phyloP scores from a whole-genome alignment of 2,888 invertebrate species.

The Caenorhabditis sp. region DNA sequence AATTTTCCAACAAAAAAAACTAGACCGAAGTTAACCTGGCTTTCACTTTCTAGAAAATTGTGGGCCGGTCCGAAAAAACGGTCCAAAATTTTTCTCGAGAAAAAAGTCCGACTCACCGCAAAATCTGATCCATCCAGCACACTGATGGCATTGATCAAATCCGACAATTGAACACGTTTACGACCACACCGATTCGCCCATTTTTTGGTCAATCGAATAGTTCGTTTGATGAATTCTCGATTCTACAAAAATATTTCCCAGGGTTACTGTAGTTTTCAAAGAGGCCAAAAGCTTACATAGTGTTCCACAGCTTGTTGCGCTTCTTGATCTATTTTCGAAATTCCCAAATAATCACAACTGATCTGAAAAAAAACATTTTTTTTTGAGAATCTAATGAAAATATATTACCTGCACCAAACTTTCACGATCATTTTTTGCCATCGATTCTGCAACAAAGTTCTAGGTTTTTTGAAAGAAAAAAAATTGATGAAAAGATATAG shows the following conservation, averaged over 20 bases:
- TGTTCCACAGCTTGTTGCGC: slow-evolving; percentile 5
- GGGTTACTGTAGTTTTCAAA: too few relatives aligned
- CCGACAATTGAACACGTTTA: background rate
- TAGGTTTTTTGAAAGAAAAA: background rate
- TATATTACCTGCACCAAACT: background rate
- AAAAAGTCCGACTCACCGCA: background rate
- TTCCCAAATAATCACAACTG: slow-evolving; percentile 19
- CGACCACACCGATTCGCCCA: slow-evolving; percentile 8
- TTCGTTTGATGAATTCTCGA: slow-evolving; percentile 15
- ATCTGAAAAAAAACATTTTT: background rate
- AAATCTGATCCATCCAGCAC: background rate
- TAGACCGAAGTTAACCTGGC: too few relatives aligned
- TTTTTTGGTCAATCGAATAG: background rate
- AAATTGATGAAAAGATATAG: too few relatives aligned
- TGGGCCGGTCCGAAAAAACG: too few relatives aligned
- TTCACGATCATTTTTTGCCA: background rate
- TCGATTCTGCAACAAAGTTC: background rate
- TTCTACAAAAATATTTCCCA: slow-evolving; percentile 8
- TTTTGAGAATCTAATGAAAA: background rate
- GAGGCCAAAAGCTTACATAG: slow-evolving; percentile 11
- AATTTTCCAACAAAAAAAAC: too few relatives aligned
- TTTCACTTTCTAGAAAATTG: too few relatives aligned
- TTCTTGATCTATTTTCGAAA: slow-evolving; percentile 13
- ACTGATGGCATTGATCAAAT: background rate
- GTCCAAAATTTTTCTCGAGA: too few relatives aligned